Evolutionary conservation across 2,113 vertebrate genomes (phyloP), one percentile per base, ranked within the genome.

Genomic region (Fregata magnificens): DNA sequence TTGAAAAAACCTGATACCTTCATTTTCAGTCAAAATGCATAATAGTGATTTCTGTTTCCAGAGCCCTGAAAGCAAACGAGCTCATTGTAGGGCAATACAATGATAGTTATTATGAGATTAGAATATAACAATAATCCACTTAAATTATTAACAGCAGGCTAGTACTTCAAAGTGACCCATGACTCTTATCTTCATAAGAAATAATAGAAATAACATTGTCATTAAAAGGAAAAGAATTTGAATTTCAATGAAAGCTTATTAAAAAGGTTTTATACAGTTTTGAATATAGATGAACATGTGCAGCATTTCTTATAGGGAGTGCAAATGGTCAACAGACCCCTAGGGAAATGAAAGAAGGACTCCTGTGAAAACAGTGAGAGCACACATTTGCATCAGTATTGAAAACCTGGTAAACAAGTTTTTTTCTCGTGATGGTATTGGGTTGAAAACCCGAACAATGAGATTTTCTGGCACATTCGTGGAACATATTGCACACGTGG

Each of bases 111-210:
- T 49, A 91, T 34, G 81, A 94, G 90, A 94, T 91, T 82, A 91
- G 83, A 93, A 62, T 36, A 26, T 31, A 70, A 80, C 78, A 93
- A 82, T 66, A 94, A 96, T 82, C 89, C 78, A 91, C 45, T 96
- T 87, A 82, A 95, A 93, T 93, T 85, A 96, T 95, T 92, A 95
- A 45, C 72, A 93, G 53, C 49, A 74, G 92, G 47, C 58, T 86
- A 77, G 34, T 44, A 82, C 93, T 94, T 90, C 84, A 88, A 74
- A 95, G 76, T 90, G 94, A 94, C 95, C 96, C 92, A 55, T 92
- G 93, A 72, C 71, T 96, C 63, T 73, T 71, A 45, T 44, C 65
- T 53, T 79, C 47, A 3, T 17, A 16, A 86, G 65, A 90, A 94
- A 92, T 69, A 81, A 77, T 8, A 52, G 52, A 65, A 92, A 55